These are phyloP conservation scores for Archaeoteleia sp. DNA, from an alignment of 2,888 invertebrate species.

Conservation along the genomic window DNA sequence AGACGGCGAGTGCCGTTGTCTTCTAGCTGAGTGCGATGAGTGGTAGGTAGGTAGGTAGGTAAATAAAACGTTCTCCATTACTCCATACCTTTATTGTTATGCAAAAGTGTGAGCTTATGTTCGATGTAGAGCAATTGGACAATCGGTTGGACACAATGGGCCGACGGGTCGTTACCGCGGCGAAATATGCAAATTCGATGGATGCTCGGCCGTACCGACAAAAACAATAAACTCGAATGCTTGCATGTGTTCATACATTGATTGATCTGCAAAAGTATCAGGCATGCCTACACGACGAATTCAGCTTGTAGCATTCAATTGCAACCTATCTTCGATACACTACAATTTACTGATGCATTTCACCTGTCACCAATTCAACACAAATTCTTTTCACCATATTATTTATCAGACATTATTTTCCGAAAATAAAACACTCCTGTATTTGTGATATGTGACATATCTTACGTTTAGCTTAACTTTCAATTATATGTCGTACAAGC, in stretches of 20 bases:
- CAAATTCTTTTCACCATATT: too few relatives aligned
- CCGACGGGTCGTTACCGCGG: slow-evolving; percentile 57
- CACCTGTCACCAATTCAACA: too few relatives aligned
- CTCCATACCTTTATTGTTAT: slow-evolving; percentile 67
- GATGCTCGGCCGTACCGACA: slow-evolving; percentile 62
- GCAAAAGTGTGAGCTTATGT: slow-evolving; percentile 72
- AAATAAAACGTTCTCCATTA: slow-evolving; percentile 59
- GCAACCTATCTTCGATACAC: slow-evolving; percentile 1
- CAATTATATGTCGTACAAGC: slow-evolving; percentile 11
- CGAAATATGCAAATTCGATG: slow-evolving; percentile 71
- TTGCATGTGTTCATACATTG: slow-evolving; percentile 72
- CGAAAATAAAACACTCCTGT: too few relatives aligned
- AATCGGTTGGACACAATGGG: slow-evolving; percentile 70
- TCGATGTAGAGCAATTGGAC: slow-evolving; percentile 69
- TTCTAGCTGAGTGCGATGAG: neutral
- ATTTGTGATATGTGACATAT: too few relatives aligned
- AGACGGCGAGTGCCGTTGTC: slow-evolving; percentile 5
- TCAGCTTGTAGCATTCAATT: slow-evolving; percentile 21
- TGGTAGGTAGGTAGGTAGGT: too few relatives aligned
- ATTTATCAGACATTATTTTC: too few relatives aligned
- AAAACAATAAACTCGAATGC: slow-evolving; percentile 72
- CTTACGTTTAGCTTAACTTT: too few relatives aligned
- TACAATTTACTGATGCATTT: slow-evolving; percentile 10
- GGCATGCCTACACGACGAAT: slow-evolving; percentile 34
- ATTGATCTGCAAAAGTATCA: slow-evolving; percentile 69